Evolutionary conservation across 2,888 invertebrate genomes (phyloP).

Genomic region (Nephrocerus scutellatus): DNA sequence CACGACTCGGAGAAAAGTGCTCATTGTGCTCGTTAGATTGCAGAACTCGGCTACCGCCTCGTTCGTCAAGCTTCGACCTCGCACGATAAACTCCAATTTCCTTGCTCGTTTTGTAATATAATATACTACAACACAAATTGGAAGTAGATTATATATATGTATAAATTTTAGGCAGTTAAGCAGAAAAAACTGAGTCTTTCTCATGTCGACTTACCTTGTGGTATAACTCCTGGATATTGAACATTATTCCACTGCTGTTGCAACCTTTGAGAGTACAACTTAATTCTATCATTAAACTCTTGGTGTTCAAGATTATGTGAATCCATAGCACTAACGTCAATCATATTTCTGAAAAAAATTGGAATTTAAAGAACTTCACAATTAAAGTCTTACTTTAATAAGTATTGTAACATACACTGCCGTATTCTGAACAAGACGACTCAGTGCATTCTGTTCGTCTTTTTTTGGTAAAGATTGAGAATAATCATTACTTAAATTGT

Average conservation of each 20-base stretch:
- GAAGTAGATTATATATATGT: too few relatives aligned
- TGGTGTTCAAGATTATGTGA: constrained; percentile 82
- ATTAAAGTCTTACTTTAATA: constrained; percentile 7
- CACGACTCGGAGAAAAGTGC: too few relatives aligned
- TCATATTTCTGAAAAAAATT: constrained; percentile 65
- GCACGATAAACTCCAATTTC: too few relatives aligned
- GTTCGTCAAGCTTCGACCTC: too few relatives aligned
- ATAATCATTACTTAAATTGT: constrained; percentile 58
- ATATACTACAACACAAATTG: too few relatives aligned
- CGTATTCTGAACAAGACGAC: constrained; percentile 81
- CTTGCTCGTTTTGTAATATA: too few relatives aligned
- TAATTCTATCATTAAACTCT: constrained; percentile 77
- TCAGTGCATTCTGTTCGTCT: constrained; percentile 87
- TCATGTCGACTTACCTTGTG: constrained; percentile 32
- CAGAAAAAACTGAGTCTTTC: too few relatives aligned
- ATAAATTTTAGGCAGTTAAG: too few relatives aligned
- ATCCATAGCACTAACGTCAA: constrained; percentile 87
- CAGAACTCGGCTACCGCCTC: too few relatives aligned
- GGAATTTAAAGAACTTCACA: constrained; percentile 5
- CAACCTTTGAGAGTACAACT: constrained; percentile 58
- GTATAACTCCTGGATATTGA: constrained; percentile 36
- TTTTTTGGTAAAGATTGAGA: constrained; percentile 63
- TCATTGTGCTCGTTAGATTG: too few relatives aligned
- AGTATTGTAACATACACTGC: constrained; percentile 62
- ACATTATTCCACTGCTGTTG: constrained; percentile 50